Conservation (phyloP, 2,113 vertebrate genomes). For the Gadus macrocephalus region DNA sequence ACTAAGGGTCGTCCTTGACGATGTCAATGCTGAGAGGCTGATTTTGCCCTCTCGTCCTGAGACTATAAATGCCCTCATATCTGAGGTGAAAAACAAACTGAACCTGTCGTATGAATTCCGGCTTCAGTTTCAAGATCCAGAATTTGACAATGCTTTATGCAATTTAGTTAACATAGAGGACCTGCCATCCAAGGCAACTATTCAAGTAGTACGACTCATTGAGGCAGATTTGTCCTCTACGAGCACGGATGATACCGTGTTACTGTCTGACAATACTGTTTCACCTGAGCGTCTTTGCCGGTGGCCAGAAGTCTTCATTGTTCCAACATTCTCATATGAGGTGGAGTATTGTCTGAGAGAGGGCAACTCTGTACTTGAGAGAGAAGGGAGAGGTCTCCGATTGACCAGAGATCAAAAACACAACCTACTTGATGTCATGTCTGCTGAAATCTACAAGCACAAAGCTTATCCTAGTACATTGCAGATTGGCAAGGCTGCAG, state of each 20-base stretch:
- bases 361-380: constrained; percentile 21
- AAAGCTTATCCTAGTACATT: constrained; percentile 27
- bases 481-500: constrained; percentile 25
- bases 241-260: constrained; percentile 20
- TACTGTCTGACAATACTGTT: constrained; percentile 12
- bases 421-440: constrained; percentile 21
- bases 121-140: constrained; percentile 33
- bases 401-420: constrained; percentile 35
- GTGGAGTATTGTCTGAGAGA: constrained; percentile 23
- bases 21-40: neutral
- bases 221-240: constrained; percentile 16
- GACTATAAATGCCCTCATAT: neutral
- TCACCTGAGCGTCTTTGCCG: constrained; percentile 6
- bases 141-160: constrained; percentile 26
- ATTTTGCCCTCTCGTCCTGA: constrained; percentile 8
- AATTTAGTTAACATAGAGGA: constrained; percentile 30
- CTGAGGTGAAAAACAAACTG: constrained; percentile 17
- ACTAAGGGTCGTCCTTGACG: constrained; percentile 20
- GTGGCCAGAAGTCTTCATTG: constrained; percentile 8
- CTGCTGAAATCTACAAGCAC: constrained; percentile 21
- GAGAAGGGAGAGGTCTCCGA: constrained; percentile 6
- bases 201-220: constrained; percentile 22
- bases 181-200: constrained; percentile 26
- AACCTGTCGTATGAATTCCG: constrained; percentile 22
- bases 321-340: constrained; percentile 19